A percentile compares a stretch with the other conserved stretches of the same genome.
These are phyloP conservation scores for Dufourea novaeangliae DNA, from an alignment of 1,140 invertebrate species.

Conservation along the genomic window DNA sequence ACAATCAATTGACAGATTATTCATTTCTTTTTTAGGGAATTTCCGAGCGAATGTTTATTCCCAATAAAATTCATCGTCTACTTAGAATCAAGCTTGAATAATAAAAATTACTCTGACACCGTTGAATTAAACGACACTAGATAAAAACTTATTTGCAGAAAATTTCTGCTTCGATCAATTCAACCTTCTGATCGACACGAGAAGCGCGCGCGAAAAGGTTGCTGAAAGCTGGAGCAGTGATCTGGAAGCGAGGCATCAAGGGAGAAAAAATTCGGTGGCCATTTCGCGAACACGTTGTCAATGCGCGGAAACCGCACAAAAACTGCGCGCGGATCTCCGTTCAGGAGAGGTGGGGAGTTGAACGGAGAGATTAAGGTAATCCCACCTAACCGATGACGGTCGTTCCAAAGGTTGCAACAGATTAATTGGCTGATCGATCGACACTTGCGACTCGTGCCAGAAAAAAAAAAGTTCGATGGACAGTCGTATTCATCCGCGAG, in stretches of 20 bases:
- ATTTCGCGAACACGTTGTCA: conserved; percentile 54
- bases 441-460: conserved; percentile 1
- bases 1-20: too few species aligned
- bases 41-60: too few species aligned
- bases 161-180: background rate
- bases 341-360: conserved; percentile 4
- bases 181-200: background rate
- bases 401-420: conserved; percentile 78
- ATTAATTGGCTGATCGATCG: conserved; percentile 74
- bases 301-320: conserved; percentile 74
- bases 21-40: too few species aligned
- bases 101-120: too few species aligned
- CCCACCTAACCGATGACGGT: conserved; percentile 76
- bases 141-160: background rate
- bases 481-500: background rate
- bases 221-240: background rate
- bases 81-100: too few species aligned
- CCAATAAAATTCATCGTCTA: too few species aligned
- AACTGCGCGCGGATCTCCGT: conserved; percentile 54
- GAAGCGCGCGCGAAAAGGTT: background rate
- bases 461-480: conserved; percentile 7
- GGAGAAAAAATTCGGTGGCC: conserved; percentile 15
- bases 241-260: background rate
- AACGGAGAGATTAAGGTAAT: conserved; percentile 77
- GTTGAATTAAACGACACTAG: background rate